These are phyloP conservation scores for Andrena camellia DNA, from an alignment of 2,888 invertebrate genomes.

Conservation along the genomic window DNA sequence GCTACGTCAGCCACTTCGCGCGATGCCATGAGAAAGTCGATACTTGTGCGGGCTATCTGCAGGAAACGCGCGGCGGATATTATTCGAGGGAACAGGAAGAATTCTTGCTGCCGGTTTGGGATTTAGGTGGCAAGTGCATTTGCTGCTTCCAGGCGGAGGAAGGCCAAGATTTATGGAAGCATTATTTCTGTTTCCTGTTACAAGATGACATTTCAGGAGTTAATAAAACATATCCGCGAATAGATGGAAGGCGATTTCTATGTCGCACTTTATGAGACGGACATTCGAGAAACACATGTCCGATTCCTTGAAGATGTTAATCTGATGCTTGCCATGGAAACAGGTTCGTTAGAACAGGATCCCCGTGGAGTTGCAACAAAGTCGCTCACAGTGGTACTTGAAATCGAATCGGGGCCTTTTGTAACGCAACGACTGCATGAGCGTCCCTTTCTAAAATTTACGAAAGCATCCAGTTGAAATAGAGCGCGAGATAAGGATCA, in stretches of 20 bases:
- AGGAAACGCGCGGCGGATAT: neutral
- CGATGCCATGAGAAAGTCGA: conserved; percentile 33
- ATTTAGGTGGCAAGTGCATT: neutral
- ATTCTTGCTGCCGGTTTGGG: neutral
- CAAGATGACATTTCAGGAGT: neutral
- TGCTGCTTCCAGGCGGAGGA: too few species aligned
- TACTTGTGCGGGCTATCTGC: conserved; percentile 10
- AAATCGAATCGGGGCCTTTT: conserved; percentile 40
- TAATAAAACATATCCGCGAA: neutral
- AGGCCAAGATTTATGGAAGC: too few species aligned
- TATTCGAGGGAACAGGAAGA: conserved; percentile 10
- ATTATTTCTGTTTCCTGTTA: neutral
- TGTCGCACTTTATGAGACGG: neutral
- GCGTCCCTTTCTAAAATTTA: conserved; percentile 36
- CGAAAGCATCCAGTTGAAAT: conserved; percentile 14
- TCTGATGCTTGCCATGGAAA: conserved; percentile 55
- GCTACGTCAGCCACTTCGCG: conserved; percentile 20
- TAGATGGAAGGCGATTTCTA: neutral
- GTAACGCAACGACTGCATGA: conserved; percentile 23
- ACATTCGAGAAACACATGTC: neutral
- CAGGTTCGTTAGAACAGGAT: conserved; percentile 62
- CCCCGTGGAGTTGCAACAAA: conserved; percentile 47
- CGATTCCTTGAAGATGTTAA: conserved; percentile 1
- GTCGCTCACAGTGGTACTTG: conserved; percentile 34
- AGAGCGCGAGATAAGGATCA: neutral